Base-by-base conservation (phyloP, 2,888 invertebrate genomes). In the Lasius fuliginosus region DNA sequence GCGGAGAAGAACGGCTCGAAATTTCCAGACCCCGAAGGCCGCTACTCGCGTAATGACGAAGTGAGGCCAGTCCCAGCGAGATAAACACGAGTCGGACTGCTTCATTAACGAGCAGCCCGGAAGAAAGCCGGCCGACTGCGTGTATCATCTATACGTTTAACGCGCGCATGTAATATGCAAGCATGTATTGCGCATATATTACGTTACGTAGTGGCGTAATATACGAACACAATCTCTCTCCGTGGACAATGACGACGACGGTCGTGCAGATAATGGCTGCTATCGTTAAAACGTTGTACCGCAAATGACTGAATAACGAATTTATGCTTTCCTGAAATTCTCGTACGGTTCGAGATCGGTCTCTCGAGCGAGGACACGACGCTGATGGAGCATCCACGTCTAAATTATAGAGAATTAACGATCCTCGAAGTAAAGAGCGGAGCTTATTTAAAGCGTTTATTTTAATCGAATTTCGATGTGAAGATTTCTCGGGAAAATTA, bases 261-360 rank as follows among this genome's bases (percentile, higher is more conserved):
- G 84, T 89, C 91, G 88, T 90, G 89, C 90, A 85, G 88, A 88
- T 92, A 91, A 92, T 92, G 88, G 88, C 86, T 74, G 62, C 27
- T 89, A 88, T 90, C 90, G 89, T 90, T 91, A 91, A 89, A 87
- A 86, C 67, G 58, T 60, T 42, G 46, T 83, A 73, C 86, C 84
- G 87, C 83, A 85, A 87, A 87, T 87, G 88, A 87, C 86, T 83
- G 88, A 92, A 89, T 90, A 91, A 91, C 89, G 85, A 91, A 90
- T 91, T 90, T 87, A 89, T 86, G 86, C 85, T 88, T 90, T 91
- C 91, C 89, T 89, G 87, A 92, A 91, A 90, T 89, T 84, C 83
- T 46, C 69, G 18, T 40, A 11, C 33, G 49, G 4, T 23, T 23
- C 64, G 40, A 76, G 12, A 27, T 30, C 6, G 49, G 15, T 15